These are phyloP conservation scores for Cenopis cana DNA, from an alignment of 2,888 invertebrate species.

Conservation along the genomic window DNA sequence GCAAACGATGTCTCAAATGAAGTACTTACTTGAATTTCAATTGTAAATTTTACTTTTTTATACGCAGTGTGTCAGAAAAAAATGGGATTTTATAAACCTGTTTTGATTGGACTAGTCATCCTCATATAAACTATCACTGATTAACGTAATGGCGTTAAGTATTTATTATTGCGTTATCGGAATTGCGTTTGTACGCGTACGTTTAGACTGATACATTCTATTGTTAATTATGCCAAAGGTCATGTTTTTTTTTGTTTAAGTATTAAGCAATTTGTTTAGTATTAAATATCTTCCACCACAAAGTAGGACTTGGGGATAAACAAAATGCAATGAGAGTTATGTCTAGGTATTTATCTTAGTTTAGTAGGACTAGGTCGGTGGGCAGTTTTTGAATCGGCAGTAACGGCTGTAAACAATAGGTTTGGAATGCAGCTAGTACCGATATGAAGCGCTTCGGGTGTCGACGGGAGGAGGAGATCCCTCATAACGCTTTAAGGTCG, in stretches of 20 bases:
- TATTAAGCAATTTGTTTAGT: constrained; percentile 29
- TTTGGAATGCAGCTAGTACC: constrained; percentile 17
- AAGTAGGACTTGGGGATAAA: constrained; percentile 18
- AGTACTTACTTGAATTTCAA: not conserved
- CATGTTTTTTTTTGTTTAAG: constrained; percentile 30
- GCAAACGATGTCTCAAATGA: not conserved
- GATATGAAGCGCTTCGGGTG: constrained; percentile 21
- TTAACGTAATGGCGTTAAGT: constrained; percentile 13
- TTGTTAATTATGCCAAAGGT: constrained; percentile 43
- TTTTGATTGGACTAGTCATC: constrained; percentile 17
- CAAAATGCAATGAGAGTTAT: not conserved
- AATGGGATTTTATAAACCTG: not conserved
- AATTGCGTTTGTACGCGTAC: constrained; percentile 23
- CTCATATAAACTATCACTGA: constrained; percentile 4
- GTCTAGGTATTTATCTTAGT: constrained; percentile 7
- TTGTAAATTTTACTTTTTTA: not conserved
- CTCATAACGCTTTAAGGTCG: constrained; percentile 65
- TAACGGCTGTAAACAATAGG: not conserved
- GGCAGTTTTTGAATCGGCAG: constrained; percentile 14
- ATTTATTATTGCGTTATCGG: constrained; percentile 16
- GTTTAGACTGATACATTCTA: constrained; percentile 37
- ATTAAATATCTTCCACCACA: constrained; percentile 23
- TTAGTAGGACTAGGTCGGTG: constrained; percentile 5
- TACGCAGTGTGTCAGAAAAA: not conserved
- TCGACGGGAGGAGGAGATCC: constrained; percentile 46